phyloP scores from a whole-genome alignment of 2,113 vertebrate species.

The Anhinga rufa region DNA sequence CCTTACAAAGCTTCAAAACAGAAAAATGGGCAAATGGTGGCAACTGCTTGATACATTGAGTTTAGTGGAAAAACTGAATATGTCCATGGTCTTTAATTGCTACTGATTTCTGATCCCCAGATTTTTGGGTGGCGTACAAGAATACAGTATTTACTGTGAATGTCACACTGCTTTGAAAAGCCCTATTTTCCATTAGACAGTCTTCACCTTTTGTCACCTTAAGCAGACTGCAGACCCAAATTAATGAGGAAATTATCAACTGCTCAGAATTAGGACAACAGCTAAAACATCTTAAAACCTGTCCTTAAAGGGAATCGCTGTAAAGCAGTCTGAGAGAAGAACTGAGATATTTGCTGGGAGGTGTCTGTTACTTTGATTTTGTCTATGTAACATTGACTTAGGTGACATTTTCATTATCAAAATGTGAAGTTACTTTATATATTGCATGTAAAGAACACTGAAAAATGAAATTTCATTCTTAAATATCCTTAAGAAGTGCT shows the following conservation, averaged over 20 bases:
- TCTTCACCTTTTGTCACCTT: neutral
- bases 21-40: neutral
- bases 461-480: neutral
- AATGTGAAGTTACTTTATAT: neutral
- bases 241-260: neutral
- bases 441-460: neutral
- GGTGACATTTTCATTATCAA: neutral
- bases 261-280: neutral
- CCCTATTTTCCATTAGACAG: neutral
- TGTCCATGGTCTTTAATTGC: neutral
- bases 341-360: neutral
- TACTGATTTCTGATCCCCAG: neutral
- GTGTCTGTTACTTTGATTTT: neutral
- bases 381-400: neutral
- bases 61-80: neutral
- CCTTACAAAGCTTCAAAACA: neutral
- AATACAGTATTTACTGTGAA: neutral
- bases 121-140: neutral
- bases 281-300: neutral
- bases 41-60: neutral
- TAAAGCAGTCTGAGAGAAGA: neutral
- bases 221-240: neutral
- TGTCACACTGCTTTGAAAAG: neutral
- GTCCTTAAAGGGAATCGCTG: neutral
- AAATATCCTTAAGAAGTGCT: neutral